Base-by-base conservation (phyloP, 2,797 vertebrate genomes). In the Micrastur ruficollis region DNA sequence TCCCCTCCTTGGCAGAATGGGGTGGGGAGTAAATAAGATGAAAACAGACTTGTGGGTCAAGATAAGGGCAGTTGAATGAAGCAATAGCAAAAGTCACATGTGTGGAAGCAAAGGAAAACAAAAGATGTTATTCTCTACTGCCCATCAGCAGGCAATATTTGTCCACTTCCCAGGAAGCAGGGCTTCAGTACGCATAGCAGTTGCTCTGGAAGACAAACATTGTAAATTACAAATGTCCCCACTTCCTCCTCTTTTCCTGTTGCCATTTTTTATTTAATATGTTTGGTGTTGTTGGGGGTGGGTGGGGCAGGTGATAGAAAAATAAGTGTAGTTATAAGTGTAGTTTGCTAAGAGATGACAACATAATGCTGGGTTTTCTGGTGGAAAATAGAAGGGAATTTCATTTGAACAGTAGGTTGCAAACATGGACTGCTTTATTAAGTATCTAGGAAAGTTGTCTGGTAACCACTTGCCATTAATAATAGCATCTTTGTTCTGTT, bases 391-490 rank as follows among this genome's bases (percentile, higher is more conserved):
- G 40, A 55, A 78, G 22, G n/a, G 29, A 53, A 38, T 75, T 84
- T 26, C 6, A 70, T 26, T 81, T 68, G 44, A 52, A 20, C 52
- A 62, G 59, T 18, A 52, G 15, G 36, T 76, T 86, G 46, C 14
- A 86, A 91, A 36, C 25, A 40, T 47, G 29, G 86, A 68, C 53
- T 89, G 46, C 59, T 89, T 90, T n/a, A n/a, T 78, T 88, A 95
- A 91, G 23, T 79, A 49, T 73, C 66, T 93, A 80, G 55, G 40
- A 89, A 94, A 59, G 85, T 40, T 93, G 40, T 84, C 59, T 73
- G 21, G 42, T 95, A 95, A 65, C 62, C 83, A 94, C 66, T 96
- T 95, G 52, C 78, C 61, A 73, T 96, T 95, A 97, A 68, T 68
- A 92, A 79, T 68, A 93, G 9, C 56, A 56, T 90, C 74, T 72